Evolutionary conservation across 1,140 invertebrate genomes (phyloP), one percentile per base, ranked within the genome.

Genomic region (Nylanderia fulva): DNA sequence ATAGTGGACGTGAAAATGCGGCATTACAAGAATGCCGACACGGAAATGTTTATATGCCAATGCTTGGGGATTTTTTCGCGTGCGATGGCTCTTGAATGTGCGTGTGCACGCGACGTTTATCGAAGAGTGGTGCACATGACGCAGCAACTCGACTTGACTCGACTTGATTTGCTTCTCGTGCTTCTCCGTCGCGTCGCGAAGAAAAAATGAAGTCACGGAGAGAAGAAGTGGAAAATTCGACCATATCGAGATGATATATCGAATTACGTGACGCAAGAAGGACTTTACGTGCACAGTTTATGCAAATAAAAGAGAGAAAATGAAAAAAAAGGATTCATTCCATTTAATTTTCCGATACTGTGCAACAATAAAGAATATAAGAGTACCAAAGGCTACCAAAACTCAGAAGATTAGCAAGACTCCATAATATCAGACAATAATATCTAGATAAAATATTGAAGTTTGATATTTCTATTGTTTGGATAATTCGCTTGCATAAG

Each of bases 51-150:
- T 86, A 76, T 83, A 82, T 56, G 71, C 36, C 13, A 36, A 4
- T 45, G 42, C 63, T 69, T 36, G 66, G 33, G 45, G 72, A 89
- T 88, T 76, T 85, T 86, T 64, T 61, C 29, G 48, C 71, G 63
- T 63, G 72, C 69, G 68, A 84, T 82, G 52, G 8, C 45, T 61
- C 29, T 83, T 72, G 68, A 76, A 61, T 56, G 39, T 61, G 84
- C 63, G 68, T 88, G 75, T 88, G 71, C 87, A 45, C 58, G 86
- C 71, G 84, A 89, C 87, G 86, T 84, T 83, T 88, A 85, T 88
- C 48, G 84, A 85, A 85, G 48, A 27, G 76, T 42, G 54, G 54
- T 88, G 86, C 74, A 60, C 63, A 64, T 76, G 87, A 88, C 76
- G 72, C 36, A 48, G 63, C 52, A 39, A 11, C 36, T 72, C 39